Base-by-base conservation (phyloP, 2,113 vertebrate genomes). In the Cebus imitator region DNA sequence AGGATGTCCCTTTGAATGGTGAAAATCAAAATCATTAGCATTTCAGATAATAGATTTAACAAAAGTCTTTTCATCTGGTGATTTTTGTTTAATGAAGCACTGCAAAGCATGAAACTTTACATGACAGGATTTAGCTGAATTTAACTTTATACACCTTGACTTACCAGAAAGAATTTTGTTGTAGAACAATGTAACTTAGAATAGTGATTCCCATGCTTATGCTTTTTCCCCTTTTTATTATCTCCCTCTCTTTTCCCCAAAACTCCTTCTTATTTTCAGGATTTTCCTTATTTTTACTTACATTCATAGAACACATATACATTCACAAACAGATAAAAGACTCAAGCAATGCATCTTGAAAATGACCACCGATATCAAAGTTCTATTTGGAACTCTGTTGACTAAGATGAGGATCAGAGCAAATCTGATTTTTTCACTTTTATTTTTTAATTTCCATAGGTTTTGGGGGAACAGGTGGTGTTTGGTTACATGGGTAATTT, bases 21-120 rank as follows among this genome's bases (percentile, higher is more conserved):
- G 32, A 87, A 90, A 96, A 95, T 93, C 25, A 95, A 78, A 97
- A 90, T 75, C 50, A 50, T 95, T 93, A 93, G 90, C 95, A 95
- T 96, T 96, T 87, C 61, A 82, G 79, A 91, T 83, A 90, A 95
- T 82, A 68, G 58, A 78, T 86, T 94, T 83, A 78, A 57, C 76
- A 52, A 82, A 91, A 82, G 52, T 82, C 37, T 35, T 48, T 92
- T 66, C 43, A 88, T 89, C 43, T 87, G 66, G 40, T 78, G 90
- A 93, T 52, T 87, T 90, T 83, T 93, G 25, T 95, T 93, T 83
- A 90, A 93, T 40, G 61, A 95, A 93, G 72, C 52, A 70, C 68
- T 35, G 50, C 20, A 68, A 93, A 57, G 27, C 76, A 50, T 79
- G 52, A 66, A 93, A 90, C 21, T 45, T 35, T 72, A 50, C 48